Evolutionary conservation across 2,888 invertebrate genomes (phyloP), one percentile per base, ranked within the genome.

Genomic region (Platypus cylindrus): DNA sequence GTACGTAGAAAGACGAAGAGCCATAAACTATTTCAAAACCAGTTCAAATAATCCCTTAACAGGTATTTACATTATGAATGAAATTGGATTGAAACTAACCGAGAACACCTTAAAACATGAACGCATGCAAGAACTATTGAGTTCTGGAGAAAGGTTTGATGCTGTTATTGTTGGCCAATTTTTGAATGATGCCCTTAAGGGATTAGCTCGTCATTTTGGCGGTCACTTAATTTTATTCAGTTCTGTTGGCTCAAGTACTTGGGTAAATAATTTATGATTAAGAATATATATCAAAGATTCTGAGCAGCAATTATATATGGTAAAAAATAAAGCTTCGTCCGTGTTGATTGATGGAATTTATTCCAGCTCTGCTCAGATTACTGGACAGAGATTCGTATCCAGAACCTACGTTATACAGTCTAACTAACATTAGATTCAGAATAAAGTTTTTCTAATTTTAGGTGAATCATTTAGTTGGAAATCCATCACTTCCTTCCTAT

Each of bases 401-500:
- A n/a, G n/a, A n/a, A n/a, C n/a, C n/a, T n/a, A n/a, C n/a, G n/a
- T n/a, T n/a, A n/a, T n/a, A n/a, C n/a, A n/a, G n/a, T n/a, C n/a
- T n/a, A n/a, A n/a, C n/a, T n/a, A n/a, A n/a, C n/a, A n/a, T n/a
- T n/a, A 20, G 5, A 20, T 20, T 7, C 9, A 20, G 20, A 7
- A 20, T 20, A 20, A 20, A 20, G 5, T 20, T 20, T 20, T n/a
- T n/a, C n/a, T n/a, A n/a, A 14, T 34, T 38, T 27, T 25, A 41
- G 41, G 60, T 65, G 44, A 65, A 66, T 35, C 60, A 62, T 37
- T 57, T 63, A 41, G 60, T 67, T 50, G 69, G 68, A 1, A 54
- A 64, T 30, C 62, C 68, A 2, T 55, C 55, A 2, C 62, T 66
- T 1, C 64, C 63, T 48, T 63, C 70, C 1, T 67, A 64, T 51